Evolutionary conservation across 1,140 invertebrate species (phyloP), one percentile per base, ranked within the genome.

Genomic region (Sycophila sp.): DNA sequence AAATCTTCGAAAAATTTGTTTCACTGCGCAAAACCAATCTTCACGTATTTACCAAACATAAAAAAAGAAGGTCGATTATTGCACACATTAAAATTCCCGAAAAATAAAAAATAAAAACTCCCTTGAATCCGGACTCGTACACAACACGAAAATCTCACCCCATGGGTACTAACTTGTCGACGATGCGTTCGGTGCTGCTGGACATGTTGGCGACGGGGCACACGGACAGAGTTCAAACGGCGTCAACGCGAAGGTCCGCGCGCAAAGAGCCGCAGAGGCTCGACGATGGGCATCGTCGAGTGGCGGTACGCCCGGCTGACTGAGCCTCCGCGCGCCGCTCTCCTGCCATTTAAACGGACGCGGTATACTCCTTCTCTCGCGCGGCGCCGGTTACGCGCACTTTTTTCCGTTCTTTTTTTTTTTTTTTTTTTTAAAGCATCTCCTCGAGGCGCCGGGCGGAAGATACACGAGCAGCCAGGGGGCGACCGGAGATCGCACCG

Each of bases 151-250:
- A n/a, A n/a, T n/a, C n/a, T n/a, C n/a, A n/a, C n/a, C n/a, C n/a
- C n/a, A n/a, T n/a, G n/a, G n/a, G n/a, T n/a, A 69, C 66, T 60
- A 59, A 69, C 66, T 69, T 69, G 56, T 13, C 22, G 30, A 69
- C 40, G 11, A 69, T 69, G 11, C 53, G 66, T 22, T 69, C 56
- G 42, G 66, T 40, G 26, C 45, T 60, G 15, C 10, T 40, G 7
- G 45, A 28, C 66, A 69, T 69, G 45, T 26, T 53, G 13, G 15
- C 1, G 19, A 40, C 38, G 13, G n/a, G 2, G 36, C 13, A 28
- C 24, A 17, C 22, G 15, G 7, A 5, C 7, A n/a, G 26, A 5
- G 28, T 32, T 26, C 24, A 45, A 32, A 15, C 40, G 24, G 30
- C 24, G 10, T 51, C 22, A 56, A 56, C 30, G 28, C 28, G 30